A percentile compares a stretch with the other conserved stretches of the same genome.
Conservation (phyloP, 2,888 invertebrate species). For the Cryptus armator region DNA sequence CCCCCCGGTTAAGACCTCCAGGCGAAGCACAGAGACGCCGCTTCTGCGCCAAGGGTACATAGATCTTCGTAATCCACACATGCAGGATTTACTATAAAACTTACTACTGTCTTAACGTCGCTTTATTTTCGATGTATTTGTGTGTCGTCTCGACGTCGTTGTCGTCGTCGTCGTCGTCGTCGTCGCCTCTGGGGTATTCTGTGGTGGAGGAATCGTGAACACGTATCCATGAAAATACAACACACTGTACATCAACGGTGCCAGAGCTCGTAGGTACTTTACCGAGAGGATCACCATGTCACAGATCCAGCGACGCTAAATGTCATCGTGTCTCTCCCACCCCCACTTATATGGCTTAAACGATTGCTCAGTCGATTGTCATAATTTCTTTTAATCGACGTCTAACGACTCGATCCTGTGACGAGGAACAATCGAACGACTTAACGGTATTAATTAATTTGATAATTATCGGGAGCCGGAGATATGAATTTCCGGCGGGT, state of each 20-base stretch:
- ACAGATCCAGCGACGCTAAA: conserved; percentile 76
- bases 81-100: not conserved
- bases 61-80: conserved; percentile 61
- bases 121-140: conserved; percentile 20
- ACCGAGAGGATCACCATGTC: conserved; percentile 75
- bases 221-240: conserved; percentile 26
- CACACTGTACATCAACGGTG: conserved; percentile 46
- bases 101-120: conserved; percentile 24
- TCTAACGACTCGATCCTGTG: not conserved
- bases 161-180: conserved; percentile 24
- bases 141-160: conserved; percentile 45
- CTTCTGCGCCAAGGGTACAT: conserved; percentile 66
- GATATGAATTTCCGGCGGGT: not conserved
- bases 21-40: conserved; percentile 32
- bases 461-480: not conserved
- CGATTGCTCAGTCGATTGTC: conserved; percentile 71
- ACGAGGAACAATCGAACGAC: not conserved
- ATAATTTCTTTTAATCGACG: conserved; percentile 64
- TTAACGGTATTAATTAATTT: not conserved
- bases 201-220: conserved; percentile 51
- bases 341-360: conserved; percentile 31
- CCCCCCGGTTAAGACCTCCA: conserved; percentile 21
- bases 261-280: conserved; percentile 65
- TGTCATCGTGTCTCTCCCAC: conserved; percentile 81
- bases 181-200: not conserved